These are phyloP conservation scores for Hydrochoerus hydrochaeris DNA, from an alignment of 2,113 vertebrate species.

Conservation along the genomic window DNA sequence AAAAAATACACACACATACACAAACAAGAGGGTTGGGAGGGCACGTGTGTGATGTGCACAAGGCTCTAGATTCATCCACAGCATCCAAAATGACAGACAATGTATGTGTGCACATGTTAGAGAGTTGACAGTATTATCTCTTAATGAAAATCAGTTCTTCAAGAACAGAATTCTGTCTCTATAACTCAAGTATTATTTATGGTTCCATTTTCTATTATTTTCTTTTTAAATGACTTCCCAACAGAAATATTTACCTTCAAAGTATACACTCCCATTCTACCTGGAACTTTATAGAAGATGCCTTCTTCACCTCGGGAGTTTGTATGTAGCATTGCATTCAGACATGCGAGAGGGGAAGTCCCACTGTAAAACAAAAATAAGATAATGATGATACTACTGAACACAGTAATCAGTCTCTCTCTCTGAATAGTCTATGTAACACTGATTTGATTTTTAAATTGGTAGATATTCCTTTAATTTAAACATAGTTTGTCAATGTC, in stretches of 20 bases:
- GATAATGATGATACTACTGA: not conserved
- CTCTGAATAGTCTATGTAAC: not conserved
- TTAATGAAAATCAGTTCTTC: conserved; percentile 13
- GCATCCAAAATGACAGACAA: not conserved
- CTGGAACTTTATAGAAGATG: conserved; percentile 99
- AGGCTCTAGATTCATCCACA: not conserved
- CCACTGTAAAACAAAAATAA: conserved; percentile 87
- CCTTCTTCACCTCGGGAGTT: conserved; percentile 98
- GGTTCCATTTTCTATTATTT: not conserved
- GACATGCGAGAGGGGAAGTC: conserved; percentile 97
- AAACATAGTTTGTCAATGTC: not conserved
- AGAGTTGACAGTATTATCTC: conserved; percentile 36
- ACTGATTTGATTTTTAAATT: not conserved
- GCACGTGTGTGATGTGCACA: not conserved
- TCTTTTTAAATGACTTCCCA: not conserved
- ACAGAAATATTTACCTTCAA: conserved; percentile 91
- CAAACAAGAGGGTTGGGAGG: not conserved
- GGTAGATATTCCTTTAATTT: not conserved
- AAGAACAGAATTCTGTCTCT: not conserved
- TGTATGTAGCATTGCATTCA: conserved; percentile 99
- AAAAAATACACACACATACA: not conserved
- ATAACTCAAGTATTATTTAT: conserved; percentile 25
- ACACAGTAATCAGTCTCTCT: conserved; percentile 45
- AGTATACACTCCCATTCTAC: conserved; percentile 99
- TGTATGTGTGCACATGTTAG: not conserved